A percentile compares a stretch with the other conserved stretches of the same genome.
Evolutionary conservation across 2,888 invertebrate genomes (phyloP).

Genomic region (Ferrisia virgata): DNA sequence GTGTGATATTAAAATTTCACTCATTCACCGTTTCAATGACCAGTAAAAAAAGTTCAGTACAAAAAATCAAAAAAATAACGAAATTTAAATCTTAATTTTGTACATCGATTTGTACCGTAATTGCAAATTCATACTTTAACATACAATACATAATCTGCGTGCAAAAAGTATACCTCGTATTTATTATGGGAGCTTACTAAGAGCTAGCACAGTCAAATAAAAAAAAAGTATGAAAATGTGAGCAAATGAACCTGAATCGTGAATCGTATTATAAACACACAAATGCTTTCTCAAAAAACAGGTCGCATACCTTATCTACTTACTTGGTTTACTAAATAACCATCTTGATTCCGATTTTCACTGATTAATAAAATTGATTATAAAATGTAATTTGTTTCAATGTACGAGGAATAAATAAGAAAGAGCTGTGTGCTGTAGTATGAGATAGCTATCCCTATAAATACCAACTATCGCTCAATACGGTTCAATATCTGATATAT

Average conservation of each 20-base stretch:
- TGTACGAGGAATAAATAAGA: too few species aligned
- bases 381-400: too few species aligned
- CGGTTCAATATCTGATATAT: too few species aligned
- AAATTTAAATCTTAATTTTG: not conserved
- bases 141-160: not conserved
- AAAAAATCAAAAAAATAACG: not conserved
- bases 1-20: not conserved
- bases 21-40: not conserved
- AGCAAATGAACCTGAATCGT: not conserved
- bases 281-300: not conserved
- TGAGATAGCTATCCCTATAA: too few species aligned
- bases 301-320: too few species aligned
- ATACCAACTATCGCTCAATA: too few species aligned
- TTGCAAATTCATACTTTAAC: not conserved
- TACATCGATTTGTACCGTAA: slow-evolving; percentile 12
- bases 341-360: too few species aligned
- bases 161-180: not conserved
- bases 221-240: not conserved
- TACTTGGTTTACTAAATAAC: not conserved
- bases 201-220: not conserved
- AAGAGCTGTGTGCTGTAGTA: too few species aligned
- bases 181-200: not conserved
- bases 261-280: slow-evolving; percentile 14
- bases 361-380: too few species aligned
- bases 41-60: not conserved